Evolutionary conservation across 2,888 invertebrate genomes (phyloP), one percentile per base, ranked within the genome.

Genomic region (Cephus runcator): DNA sequence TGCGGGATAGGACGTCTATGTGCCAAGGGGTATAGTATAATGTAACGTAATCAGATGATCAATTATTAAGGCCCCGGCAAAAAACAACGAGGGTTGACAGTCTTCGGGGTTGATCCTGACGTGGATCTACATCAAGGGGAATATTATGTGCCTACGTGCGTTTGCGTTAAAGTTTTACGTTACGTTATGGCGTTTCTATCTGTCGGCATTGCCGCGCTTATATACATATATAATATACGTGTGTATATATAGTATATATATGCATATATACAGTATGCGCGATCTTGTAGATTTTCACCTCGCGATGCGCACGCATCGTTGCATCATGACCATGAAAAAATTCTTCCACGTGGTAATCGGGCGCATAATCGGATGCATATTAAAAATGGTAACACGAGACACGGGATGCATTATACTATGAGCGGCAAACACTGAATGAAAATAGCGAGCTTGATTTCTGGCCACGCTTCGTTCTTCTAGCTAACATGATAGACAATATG

Each of bases 21-120:
- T 69, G 81, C 81, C 81, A 81, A 80, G 84, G 86, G 86, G 88
- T 77, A 80, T 77, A 83, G 88, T 88, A 88, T 89, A 90, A 90
- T 88, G 90, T 89, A 90, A 89, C 90, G 89, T 91, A 91, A 91
- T 91, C 91, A 90, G 90, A 91, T 90, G 90, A 91, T 91, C 91
- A 91, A 91, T 91, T 91, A 91, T 91, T 90, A 89, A 90, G 89
- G 87, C 86, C 87, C 85, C 87, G 84, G 84, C 87, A 87, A 89
- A 90, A 89, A 90, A 90, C 89, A 90, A 90, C 90, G 89, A 90
- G 91, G 91, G 91, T 91, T 91, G 91, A 91, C 91, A 89, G 76
- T 79, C 34, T 71, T 68, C 35, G 80, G 81, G 78, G 74, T 74
- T 74, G 74, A 71, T 71, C 34, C 71, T 6, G 34, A 71, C 71